Evolutionary conservation across 2,797 vertebrate species (phyloP).

Genomic region (Limnodromus scolopaceus): DNA sequence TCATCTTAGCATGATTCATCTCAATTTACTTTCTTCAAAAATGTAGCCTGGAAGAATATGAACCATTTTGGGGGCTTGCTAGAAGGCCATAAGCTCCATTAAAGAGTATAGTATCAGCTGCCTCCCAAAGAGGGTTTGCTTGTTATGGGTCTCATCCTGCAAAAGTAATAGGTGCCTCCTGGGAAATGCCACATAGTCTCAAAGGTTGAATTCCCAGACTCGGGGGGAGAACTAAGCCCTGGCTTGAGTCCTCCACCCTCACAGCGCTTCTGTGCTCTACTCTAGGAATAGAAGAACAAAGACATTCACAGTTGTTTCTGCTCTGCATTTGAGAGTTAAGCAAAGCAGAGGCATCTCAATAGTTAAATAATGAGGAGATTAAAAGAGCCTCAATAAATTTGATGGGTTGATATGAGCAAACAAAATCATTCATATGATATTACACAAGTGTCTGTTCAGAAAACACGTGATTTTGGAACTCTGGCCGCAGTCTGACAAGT

Average conservation of each 20-base stretch:
- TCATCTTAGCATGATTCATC: constrained; percentile 74
- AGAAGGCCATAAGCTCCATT: constrained; percentile 56
- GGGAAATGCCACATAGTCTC: neutral
- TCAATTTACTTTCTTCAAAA: constrained; percentile 78
- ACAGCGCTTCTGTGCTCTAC: neutral
- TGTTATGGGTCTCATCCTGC: constrained; percentile 10
- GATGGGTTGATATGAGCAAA: constrained; percentile 26
- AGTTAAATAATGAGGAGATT: constrained; percentile 14
- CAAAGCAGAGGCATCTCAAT: neutral
- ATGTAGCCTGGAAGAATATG: constrained; percentile 66
- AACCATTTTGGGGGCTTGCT: constrained; percentile 42
- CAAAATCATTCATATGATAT: constrained; percentile 22
- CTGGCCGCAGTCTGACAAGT: neutral
- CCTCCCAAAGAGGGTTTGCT: constrained; percentile 16
- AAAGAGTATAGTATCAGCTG: constrained; percentile 22
- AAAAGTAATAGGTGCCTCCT: neutral
- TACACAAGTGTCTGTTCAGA: constrained; percentile 36
- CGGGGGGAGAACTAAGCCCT: neutral
- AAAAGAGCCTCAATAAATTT: constrained; percentile 52
- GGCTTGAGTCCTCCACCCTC: neutral
- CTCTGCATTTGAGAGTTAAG: neutral
- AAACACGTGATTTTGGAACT: constrained; percentile 8
- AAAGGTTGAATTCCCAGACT: neutral
- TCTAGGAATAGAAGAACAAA: neutral
- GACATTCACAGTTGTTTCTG: neutral